These are phyloP conservation scores for Coboldia fuscipes DNA, from an alignment of 1,140 invertebrate species.

Conservation along the genomic window DNA sequence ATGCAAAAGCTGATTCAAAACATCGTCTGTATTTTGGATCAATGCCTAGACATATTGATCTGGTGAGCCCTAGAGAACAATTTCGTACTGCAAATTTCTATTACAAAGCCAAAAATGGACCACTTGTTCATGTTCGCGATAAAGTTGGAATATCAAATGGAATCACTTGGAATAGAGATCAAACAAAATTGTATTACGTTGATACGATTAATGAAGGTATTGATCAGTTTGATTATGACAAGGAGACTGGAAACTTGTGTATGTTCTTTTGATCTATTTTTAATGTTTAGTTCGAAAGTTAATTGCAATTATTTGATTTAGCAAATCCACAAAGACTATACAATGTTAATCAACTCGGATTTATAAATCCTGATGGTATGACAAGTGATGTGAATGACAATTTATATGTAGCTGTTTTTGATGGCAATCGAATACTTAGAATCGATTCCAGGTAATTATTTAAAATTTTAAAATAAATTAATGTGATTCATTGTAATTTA, in stretches of 20 bases:
- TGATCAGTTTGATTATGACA: slow-evolving; percentile 35
- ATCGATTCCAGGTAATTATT: slow-evolving; percentile 10
- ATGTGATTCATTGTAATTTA: no score
- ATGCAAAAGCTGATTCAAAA: slow-evolving; percentile 2
- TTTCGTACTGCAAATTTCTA: slow-evolving; percentile 24
- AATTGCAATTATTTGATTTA: no score
- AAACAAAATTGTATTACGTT: slow-evolving; percentile 35
- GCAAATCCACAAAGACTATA: no score
- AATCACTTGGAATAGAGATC: slow-evolving; percentile 35
- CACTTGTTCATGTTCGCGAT: slow-evolving; percentile 9
- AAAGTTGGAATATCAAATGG: slow-evolving; percentile 30
- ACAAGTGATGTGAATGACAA: slow-evolving; percentile 41
- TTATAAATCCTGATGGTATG: slow-evolving; percentile 57
- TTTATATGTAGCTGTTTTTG: slow-evolving; percentile 38
- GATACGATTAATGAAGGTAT: slow-evolving; percentile 28
- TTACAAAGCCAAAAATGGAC: slow-evolving; percentile 15
- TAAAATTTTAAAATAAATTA: no score
- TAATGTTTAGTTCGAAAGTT: no score
- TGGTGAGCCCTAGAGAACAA: neutral
- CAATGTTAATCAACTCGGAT: no score
- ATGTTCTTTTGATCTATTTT: no score
- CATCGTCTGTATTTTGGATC: slow-evolving; percentile 1
- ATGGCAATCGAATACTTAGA: slow-evolving; percentile 16
- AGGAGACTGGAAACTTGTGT: slow-evolving; percentile 2
- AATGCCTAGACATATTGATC: neutral